These are phyloP conservation scores for Hippoglossus hippoglossus DNA, from an alignment of 2,797 vertebrate species.

Conservation along the genomic window DNA sequence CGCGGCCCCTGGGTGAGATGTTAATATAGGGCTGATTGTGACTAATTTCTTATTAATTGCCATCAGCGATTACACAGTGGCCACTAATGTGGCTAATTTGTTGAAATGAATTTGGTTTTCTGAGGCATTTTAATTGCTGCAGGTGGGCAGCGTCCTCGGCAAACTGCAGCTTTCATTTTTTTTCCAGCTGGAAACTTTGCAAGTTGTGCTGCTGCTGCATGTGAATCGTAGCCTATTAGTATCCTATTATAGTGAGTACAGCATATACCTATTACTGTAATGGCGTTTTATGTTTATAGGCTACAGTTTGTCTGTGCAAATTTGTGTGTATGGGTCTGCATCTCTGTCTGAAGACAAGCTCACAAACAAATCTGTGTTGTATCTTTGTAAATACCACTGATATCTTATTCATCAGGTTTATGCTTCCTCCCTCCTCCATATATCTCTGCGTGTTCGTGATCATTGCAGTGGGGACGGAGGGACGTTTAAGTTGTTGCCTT, in stretches of 20 bases:
- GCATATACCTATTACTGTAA: constrained; percentile 3
- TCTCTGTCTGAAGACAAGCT: constrained; percentile 32
- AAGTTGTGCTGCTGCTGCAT: constrained; percentile 39
- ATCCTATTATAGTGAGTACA: not conserved
- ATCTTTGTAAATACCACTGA: constrained; percentile 51
- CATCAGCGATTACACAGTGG: constrained; percentile 86
- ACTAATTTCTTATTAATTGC: constrained; percentile 88
- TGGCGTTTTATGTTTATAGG: constrained; percentile 1
- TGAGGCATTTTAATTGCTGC: constrained; percentile 84
- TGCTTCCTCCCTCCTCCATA: constrained; percentile 55
- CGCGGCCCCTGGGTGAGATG: constrained; percentile 83
- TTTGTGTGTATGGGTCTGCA: too few relatives aligned
- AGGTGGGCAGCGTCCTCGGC: constrained; percentile 72
- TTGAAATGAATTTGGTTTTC: constrained; percentile 84
- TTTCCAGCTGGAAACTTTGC: constrained; percentile 65
- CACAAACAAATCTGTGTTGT: constrained; percentile 54
- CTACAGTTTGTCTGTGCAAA: not conserved
- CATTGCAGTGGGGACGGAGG: constrained; percentile 70
- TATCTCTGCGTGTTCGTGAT: constrained; percentile 64
- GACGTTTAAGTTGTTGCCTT: constrained; percentile 76
- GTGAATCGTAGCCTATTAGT: constrained; percentile 1
- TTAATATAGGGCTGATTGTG: constrained; percentile 84
- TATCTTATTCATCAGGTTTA: constrained; percentile 72
- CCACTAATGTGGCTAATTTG: constrained; percentile 85
- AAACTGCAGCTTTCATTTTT: constrained; percentile 57